phyloP scores from a whole-genome alignment of 2,888 invertebrate genomes.

The Fissipunctia ypsillon region DNA sequence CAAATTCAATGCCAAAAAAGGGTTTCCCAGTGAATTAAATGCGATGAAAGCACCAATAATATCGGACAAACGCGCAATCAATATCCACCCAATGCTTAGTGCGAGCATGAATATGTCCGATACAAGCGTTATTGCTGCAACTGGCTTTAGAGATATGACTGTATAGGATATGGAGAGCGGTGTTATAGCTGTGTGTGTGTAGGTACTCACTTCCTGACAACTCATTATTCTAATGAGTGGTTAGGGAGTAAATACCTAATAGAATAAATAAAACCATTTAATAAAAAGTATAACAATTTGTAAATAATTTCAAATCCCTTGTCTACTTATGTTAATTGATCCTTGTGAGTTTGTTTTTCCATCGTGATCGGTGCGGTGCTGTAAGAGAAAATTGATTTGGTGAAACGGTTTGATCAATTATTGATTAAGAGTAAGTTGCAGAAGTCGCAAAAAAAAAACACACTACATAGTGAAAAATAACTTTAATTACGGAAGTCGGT shows the following conservation, averaged over 20 bases:
- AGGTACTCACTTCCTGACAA: too few relatives aligned
- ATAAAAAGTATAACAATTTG: too few relatives aligned
- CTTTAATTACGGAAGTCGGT: too few relatives aligned
- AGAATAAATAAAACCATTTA: too few relatives aligned
- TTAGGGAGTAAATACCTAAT: too few relatives aligned
- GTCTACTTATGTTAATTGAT: background rate
- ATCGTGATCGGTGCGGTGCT: background rate
- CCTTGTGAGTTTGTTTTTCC: background rate
- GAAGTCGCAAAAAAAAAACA: too few relatives aligned
- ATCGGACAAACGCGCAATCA: constrained; percentile 27
- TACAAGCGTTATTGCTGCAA: constrained; percentile 35
- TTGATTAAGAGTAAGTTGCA: background rate
- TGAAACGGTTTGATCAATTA: background rate
- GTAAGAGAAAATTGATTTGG: background rate
- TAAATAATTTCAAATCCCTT: background rate
- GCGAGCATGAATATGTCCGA: constrained; percentile 31
- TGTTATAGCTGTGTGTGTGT: background rate
- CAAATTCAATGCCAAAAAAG: background rate
- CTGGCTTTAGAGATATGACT: constrained; percentile 39
- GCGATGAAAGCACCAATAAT: constrained; percentile 26
- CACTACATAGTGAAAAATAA: too few relatives aligned
- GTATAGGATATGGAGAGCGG: background rate
- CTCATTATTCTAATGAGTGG: too few relatives aligned
- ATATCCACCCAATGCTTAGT: constrained; percentile 25
- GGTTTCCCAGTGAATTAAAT: background rate